Percentiles rank a stretch among this genome's conserved stretches.
These are phyloP conservation scores for Heterodera carotae DNA, from an alignment of 1,140 invertebrate species.

Conservation along the genomic window DNA sequence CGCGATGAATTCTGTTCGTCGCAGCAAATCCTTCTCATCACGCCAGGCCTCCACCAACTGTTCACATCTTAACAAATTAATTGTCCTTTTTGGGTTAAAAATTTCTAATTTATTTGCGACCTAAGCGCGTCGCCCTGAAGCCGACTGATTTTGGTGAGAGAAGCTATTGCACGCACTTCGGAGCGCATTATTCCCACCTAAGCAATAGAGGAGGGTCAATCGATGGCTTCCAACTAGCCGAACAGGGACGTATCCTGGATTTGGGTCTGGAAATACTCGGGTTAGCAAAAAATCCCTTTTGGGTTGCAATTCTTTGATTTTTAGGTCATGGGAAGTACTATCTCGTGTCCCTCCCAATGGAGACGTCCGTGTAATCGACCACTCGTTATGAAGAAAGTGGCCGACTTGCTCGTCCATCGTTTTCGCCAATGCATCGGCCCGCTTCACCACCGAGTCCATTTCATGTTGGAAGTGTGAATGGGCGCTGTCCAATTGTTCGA, in stretches of 20 bases:
- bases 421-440: conserved; percentile 41
- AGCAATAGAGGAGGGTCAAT: background rate
- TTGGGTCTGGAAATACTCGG: no score
- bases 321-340: no score
- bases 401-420: conserved; percentile 17
- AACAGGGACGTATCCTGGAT: no score
- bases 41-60: conserved; percentile 41
- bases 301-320: no score
- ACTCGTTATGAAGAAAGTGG: no score
- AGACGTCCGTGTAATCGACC: background rate
- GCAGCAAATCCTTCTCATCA: conserved; percentile 48
- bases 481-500: conserved; percentile 54
- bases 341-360: background rate
- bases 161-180: conserved; percentile 34
- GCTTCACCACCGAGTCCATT: conserved; percentile 42
- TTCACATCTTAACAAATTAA: conserved; percentile 46
- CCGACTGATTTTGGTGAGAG: conserved; percentile 44
- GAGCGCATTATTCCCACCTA: conserved; percentile 20
- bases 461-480: conserved; percentile 35
- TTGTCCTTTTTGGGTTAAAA: conserved; percentile 16
- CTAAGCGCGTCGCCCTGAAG: conserved; percentile 45
- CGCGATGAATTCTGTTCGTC: conserved; percentile 40
- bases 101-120: conserved; percentile 26
- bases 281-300: no score
- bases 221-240: no score